phyloP scores from a whole-genome alignment of 1,140 invertebrate genomes.

The Hypsibius dujardini region DNA sequence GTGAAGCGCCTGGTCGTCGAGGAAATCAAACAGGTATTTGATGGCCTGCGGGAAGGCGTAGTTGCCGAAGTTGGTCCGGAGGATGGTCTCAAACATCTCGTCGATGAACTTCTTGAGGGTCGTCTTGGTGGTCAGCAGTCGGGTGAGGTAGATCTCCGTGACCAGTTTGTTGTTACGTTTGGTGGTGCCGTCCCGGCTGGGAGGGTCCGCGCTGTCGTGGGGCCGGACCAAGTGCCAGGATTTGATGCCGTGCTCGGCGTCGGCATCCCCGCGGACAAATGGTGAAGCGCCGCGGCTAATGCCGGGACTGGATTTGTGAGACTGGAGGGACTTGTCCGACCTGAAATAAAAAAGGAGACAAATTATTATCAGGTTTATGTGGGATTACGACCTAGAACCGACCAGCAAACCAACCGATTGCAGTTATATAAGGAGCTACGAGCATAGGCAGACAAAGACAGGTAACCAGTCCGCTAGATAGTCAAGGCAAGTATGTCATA shows the following conservation, averaged over 20 bases:
- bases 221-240: constrained; percentile 82
- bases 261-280: constrained; percentile 21
- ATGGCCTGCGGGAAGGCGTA: constrained; percentile 87
- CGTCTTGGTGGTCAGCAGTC: constrained; percentile 89
- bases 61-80: constrained; percentile 84
- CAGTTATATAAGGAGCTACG: too few species aligned
- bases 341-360: constrained; percentile 23
- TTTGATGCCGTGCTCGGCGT: constrained; percentile 23
- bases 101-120: constrained; percentile 97
- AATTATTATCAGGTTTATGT: too few species aligned
- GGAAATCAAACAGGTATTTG: constrained; percentile 99
- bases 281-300: constrained; percentile 29
- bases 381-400: too few species aligned
- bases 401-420: too few species aligned
- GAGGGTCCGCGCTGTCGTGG: constrained; percentile 70
- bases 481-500: too few species aligned
- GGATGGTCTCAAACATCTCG: constrained; percentile 95
- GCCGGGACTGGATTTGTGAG: constrained; percentile 27
- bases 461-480: too few species aligned
- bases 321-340: constrained; percentile 56
- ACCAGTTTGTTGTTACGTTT: constrained; percentile 97
- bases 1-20: constrained; percentile 90
- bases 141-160: constrained; percentile 94
- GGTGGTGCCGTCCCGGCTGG: constrained; percentile 51
- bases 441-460: too few species aligned